phyloP scores from a whole-genome alignment of 2,113 vertebrate genomes.

The Setophaga coronata region DNA sequence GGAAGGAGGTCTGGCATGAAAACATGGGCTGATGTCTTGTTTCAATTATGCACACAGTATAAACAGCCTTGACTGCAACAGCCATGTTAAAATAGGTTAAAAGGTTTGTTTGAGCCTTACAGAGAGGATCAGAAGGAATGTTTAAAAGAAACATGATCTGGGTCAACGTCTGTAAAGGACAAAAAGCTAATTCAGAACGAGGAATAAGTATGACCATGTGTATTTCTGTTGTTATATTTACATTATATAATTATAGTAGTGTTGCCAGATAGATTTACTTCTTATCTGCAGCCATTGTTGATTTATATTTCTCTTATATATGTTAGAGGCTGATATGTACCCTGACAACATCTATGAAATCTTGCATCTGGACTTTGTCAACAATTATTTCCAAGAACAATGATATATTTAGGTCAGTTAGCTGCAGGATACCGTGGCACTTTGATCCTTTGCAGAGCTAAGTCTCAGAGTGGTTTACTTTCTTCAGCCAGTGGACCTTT shows the following conservation, averaged over 20 bases:
- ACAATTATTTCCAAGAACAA: conserved; percentile 9
- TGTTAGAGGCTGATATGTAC: neutral
- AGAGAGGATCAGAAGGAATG: conserved; percentile 9
- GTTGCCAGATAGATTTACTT: conserved; percentile 30
- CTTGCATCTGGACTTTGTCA: conserved; percentile 42
- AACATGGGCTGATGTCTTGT: conserved; percentile 13
- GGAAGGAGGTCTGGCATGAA: neutral
- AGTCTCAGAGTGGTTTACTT: neutral
- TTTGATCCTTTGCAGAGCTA: conserved; percentile 11
- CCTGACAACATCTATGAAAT: conserved; percentile 9
- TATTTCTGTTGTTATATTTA: conserved; percentile 33
- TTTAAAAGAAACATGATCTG: conserved; percentile 11
- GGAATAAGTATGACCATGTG: neutral
- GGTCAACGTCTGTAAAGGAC: neutral
- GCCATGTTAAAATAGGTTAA: conserved; percentile 14
- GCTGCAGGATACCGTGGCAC: neutral
- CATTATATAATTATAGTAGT: neutral
- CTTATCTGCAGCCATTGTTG: conserved; percentile 19
- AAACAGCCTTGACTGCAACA: conserved; percentile 16
- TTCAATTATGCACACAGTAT: neutral
- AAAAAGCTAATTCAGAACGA: conserved; percentile 9
- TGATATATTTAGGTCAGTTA: conserved; percentile 14
- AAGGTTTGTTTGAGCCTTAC: conserved; percentile 29
- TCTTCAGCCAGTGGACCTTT: neutral
- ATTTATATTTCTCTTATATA: conserved; percentile 34